Evolutionary conservation across 2,888 invertebrate species (phyloP), one percentile per base, ranked within the genome.

Genomic region (Rhogogaster chlorosoma): DNA sequence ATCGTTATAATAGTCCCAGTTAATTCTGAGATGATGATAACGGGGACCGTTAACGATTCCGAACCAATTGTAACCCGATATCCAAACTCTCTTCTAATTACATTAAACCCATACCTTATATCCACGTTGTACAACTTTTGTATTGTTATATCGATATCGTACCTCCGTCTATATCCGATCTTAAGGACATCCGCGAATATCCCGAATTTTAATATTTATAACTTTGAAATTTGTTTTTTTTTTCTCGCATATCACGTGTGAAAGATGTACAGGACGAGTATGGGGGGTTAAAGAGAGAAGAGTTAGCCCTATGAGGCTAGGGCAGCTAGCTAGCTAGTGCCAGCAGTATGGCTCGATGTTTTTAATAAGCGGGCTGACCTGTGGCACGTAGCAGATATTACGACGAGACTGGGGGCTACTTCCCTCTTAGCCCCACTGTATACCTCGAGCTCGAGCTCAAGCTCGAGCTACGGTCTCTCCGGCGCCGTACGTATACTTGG

Each of bases 331-430:
- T 77, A 45, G 18, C 29, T n/a, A 32, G 80, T 15, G 38, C 71
- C 38, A 57, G 61, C 61, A 36, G 70, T 64, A 45, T 67, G 89
- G 89, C 91, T 90, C 89, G 91, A 91, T 91, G 91, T 92, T 92
- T 92, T 92, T 92, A 92, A 92, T 92, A 92, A 92, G 92, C 91
- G 91, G 89, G 22, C 89, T 89, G 91, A 91, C 89, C 89, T 90
- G 90, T 90, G 90, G 90, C 90, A 91, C 90, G 90, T 91, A 91
- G 89, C 89, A 88, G 91, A 91, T 91, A 92, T 92, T 92, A 91
- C 91, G 88, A 88, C 88, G 89, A 90, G 89, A 90, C 89, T 87
- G 64, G 84, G 84, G 61, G 78, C 87, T 64, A 80, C 85, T 71
- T 73, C 70, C 57, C 18, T 29, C 77, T 70, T 61, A 84, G 75